A percentile compares a stretch with the other conserved stretches of the same genome.
These are phyloP conservation scores for Calephelis virginiensis DNA, from an alignment of 1,140 invertebrate genomes.

Conservation along the genomic window DNA sequence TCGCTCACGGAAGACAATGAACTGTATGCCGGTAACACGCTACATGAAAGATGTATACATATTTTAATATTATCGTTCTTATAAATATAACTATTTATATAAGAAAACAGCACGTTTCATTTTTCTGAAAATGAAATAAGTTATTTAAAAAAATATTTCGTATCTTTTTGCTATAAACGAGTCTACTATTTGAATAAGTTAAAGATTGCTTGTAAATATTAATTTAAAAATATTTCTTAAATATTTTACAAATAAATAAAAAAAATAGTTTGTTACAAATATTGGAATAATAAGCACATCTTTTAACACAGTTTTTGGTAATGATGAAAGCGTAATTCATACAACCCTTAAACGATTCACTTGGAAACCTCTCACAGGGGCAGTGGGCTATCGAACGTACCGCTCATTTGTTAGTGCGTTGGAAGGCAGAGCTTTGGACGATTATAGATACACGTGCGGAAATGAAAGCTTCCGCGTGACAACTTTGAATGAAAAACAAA, in stretches of 20 bases:
- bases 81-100: too few relatives aligned
- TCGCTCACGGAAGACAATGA: not conserved
- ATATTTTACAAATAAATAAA: too few relatives aligned
- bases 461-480: conserved; percentile 40
- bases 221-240: too few relatives aligned
- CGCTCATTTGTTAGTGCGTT: conserved; percentile 68
- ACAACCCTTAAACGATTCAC: conserved; percentile 65
- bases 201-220: too few relatives aligned
- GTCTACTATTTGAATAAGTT: too few relatives aligned
- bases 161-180: too few relatives aligned
- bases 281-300: not conserved
- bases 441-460: conserved; percentile 66
- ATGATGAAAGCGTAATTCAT: conserved; percentile 55
- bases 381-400: conserved; percentile 76
- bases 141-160: too few relatives aligned
- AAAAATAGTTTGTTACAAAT: not conserved
- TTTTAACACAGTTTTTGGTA: conserved; percentile 24
- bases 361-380: conserved; percentile 70
- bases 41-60: not conserved
- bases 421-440: conserved; percentile 42
- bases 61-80: not conserved
- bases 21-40: not conserved
- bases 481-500: conserved; percentile 48
- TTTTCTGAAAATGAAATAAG: too few relatives aligned
- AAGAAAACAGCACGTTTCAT: too few relatives aligned